Percentiles rank a stretch among this genome's conserved stretches.
phyloP scores from a whole-genome alignment of 1,140 invertebrate species.

The Caenorhabditis remanei region DNA sequence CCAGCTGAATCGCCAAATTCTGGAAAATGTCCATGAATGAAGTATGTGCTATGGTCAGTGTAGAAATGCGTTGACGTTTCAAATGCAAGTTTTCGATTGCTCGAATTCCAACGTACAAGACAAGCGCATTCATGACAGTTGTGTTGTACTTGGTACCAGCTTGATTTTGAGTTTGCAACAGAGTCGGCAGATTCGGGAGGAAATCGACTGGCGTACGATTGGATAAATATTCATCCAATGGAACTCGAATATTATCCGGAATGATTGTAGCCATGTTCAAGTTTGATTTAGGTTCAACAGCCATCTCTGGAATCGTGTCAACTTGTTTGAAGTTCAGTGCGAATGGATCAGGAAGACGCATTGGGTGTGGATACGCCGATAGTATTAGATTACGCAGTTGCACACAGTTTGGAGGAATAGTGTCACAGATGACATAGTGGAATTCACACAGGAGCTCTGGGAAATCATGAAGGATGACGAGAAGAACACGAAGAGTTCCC shows the following conservation, averaged over 20 bases:
- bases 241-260: slow-evolving; percentile 79
- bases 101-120: slow-evolving; percentile 95
- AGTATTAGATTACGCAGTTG: slow-evolving; percentile 98
- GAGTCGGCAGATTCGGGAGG: slow-evolving; percentile 89
- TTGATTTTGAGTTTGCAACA: slow-evolving; percentile 83
- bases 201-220: slow-evolving; percentile 94
- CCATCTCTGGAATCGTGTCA: slow-evolving; percentile 89
- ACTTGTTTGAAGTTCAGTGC: slow-evolving; percentile 91
- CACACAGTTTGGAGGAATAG: slow-evolving; percentile 98
- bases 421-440: slow-evolving; percentile 99
- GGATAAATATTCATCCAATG: slow-evolving; percentile 95
- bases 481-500: slow-evolving; percentile 86
- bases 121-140: slow-evolving; percentile 93
- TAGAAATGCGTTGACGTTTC: slow-evolving; percentile 86
- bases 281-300: slow-evolving; percentile 87
- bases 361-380: slow-evolving; percentile 95
- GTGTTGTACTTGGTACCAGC: slow-evolving; percentile 86
- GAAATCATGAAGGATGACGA: slow-evolving; percentile 97
- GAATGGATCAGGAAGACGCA: slow-evolving; percentile 97
- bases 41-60: slow-evolving; percentile 92
- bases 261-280: slow-evolving; percentile 83
- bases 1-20: slow-evolving; percentile 95
- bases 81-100: slow-evolving; percentile 85
- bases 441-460: slow-evolving; percentile 99
- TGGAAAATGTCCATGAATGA: slow-evolving; percentile 99